Conservation (phyloP, 1,140 invertebrate species). For the Rhizoglyphus robini region DNA sequence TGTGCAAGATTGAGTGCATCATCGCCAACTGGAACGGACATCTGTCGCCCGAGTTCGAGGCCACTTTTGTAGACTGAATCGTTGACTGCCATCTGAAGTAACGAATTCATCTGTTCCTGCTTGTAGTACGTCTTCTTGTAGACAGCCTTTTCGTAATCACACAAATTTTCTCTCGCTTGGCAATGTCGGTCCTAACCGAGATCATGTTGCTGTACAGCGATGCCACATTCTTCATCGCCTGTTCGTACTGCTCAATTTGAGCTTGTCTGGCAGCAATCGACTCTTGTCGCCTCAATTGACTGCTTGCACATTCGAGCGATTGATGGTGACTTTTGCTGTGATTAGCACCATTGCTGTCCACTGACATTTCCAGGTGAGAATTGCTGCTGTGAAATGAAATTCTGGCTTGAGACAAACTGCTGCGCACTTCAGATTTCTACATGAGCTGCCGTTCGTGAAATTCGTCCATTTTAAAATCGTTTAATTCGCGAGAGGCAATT, state of each 20-base stretch:
- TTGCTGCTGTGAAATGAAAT: slow-evolving; percentile 34
- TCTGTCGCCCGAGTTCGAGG: neutral
- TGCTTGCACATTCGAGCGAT: too few relatives aligned
- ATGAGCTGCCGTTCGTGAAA: slow-evolving; percentile 42
- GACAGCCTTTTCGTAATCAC: neutral
- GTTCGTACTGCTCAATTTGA: neutral
- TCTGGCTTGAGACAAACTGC: slow-evolving; percentile 61
- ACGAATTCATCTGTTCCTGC: neutral
- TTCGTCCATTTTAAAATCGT: slow-evolving; percentile 15
- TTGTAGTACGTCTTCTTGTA: neutral
- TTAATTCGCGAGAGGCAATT: slow-evolving; percentile 37
- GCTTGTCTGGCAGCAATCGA: neutral
- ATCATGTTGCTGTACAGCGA: neutral
- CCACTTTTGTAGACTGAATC: slow-evolving; percentile 10
- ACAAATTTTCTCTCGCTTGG: neutral
- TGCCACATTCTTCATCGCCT: neutral
- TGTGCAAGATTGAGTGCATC: too few relatives aligned
- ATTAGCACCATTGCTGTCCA: too few relatives aligned
- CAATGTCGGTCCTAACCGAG: neutral
- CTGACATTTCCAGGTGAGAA: too few relatives aligned
- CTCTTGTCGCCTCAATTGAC: neutral
- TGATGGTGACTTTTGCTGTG: too few relatives aligned
- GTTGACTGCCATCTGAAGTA: neutral
- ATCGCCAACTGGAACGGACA: neutral
- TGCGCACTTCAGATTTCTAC: slow-evolving; percentile 76